A percentile compares a stretch with the other conserved stretches of the same genome.
These are phyloP conservation scores for Tolmerus cingulatus DNA, from an alignment of 2,888 invertebrate species.

Conservation along the genomic window DNA sequence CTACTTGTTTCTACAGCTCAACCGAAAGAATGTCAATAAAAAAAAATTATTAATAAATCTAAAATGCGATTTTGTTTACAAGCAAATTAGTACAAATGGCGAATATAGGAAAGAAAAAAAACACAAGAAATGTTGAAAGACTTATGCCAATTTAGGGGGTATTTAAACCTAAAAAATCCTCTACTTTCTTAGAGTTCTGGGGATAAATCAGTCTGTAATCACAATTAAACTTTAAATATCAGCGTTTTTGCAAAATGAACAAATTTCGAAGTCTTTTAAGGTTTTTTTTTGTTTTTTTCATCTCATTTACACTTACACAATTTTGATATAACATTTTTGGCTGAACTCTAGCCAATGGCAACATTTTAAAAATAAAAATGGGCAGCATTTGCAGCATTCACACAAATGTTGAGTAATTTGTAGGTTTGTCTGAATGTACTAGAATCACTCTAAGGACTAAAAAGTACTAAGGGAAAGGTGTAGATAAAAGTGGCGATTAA, in stretches of 20 bases:
- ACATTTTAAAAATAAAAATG: neutral
- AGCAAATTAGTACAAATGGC: neutral
- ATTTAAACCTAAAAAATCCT: conserved; percentile 10
- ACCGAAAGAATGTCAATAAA: conserved; percentile 24
- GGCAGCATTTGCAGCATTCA: neutral
- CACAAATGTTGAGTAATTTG: neutral
- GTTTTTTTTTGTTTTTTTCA: neutral
- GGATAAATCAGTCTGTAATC: conserved; percentile 40
- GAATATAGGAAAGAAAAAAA: neutral
- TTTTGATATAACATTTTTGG: neutral
- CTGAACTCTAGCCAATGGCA: conserved; percentile 22
- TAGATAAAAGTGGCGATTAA: neutral
- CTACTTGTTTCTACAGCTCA: neutral
- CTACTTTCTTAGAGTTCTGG: conserved; percentile 7
- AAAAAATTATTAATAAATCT: neutral
- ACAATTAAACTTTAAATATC: conserved; percentile 7
- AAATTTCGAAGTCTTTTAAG: conserved; percentile 16
- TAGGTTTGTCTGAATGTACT: neutral
- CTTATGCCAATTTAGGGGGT: neutral
- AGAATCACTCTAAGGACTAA: neutral
- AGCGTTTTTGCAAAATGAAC: conserved; percentile 9
- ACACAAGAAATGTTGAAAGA: neutral
- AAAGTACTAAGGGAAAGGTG: neutral
- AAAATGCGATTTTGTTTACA: neutral
- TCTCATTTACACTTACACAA: neutral